Evolutionary conservation across 92 coral and sea anemone genomes (phyloP), one percentile per base, ranked within the genome.

Genomic region (Phenganax stokvisi): DNA sequence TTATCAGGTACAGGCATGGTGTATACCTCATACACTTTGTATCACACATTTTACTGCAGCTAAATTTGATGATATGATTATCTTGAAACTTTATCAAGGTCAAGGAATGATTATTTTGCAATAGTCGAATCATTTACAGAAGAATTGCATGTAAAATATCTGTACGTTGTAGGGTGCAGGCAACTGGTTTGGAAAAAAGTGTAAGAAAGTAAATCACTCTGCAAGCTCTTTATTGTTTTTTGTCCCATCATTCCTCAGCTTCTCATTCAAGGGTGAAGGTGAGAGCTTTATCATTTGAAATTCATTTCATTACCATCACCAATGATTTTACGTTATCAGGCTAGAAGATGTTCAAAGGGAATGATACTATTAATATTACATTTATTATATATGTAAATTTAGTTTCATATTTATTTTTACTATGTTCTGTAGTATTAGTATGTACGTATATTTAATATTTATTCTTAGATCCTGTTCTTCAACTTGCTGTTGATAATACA

Each of bases 401-500:
- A 37, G 47, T 37, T 37, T 37, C 47, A 37, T 37, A 37, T 37
- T 37, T 37, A 37, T 37, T 37, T 37, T 37, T 37, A 37, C 3
- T 37, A 37, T 37, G 65, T 11, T 10, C 28, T 17, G 7, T 10
- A 52, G 10, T 12, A 20, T 20, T 20, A 20, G 25, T 52, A 6
- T 74, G 13, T 52, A 17, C 44, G 62, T 59, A 59, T 6, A 37
- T 51, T 17, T 6, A 27, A 71, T 75, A 69, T 6, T 15, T n/a
- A 29, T 2, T 61, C 59, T 20, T 82, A 94, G 98, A 94, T 89
- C 79, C 97, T 53, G 84, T 94, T 20, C 85, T 81, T 64, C 98
- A 94, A 77, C 89, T 94, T n/a, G 98, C 98, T 11, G 89, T 92
- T 74, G 98, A 94, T 76, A 94, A 94, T 77, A 94, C 98, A 29